phyloP scores from a whole-genome alignment of 2,797 vertebrate genomes.

The Darevskia nairensis region DNA sequence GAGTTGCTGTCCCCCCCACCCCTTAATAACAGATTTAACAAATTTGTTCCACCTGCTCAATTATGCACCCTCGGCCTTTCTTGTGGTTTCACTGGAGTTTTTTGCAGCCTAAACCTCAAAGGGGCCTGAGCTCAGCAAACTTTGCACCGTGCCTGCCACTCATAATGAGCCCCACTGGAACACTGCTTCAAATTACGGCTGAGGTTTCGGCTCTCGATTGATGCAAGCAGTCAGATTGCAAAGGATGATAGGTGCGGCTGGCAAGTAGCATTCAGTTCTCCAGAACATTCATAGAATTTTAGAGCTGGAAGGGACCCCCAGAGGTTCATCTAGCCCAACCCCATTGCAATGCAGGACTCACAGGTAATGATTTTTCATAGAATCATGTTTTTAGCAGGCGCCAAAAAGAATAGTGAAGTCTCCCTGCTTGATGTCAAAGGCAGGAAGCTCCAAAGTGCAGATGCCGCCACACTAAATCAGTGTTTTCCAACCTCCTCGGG shows the following conservation, averaged over 20 bases:
- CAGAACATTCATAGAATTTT: slow-evolving; percentile 21
- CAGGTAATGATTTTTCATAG: too few species aligned
- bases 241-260: slow-evolving; percentile 53
- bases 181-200: slow-evolving; percentile 70
- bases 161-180: slow-evolving; percentile 59
- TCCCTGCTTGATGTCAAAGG: too few species aligned
- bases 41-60: slow-evolving; percentile 77
- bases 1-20: slow-evolving; percentile 65
- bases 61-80: slow-evolving; percentile 73
- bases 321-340: too few species aligned
- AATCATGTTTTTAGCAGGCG: too few species aligned
- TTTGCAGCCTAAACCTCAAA: slow-evolving; percentile 73
- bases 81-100: slow-evolving; percentile 77
- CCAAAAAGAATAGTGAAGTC: too few species aligned
- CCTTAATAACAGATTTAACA: slow-evolving; percentile 75
- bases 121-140: slow-evolving; percentile 64
- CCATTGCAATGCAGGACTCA: too few species aligned
- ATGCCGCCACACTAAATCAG: too few species aligned
- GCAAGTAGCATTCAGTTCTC: slow-evolving; percentile 47
- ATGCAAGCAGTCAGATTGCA: slow-evolving; percentile 61
- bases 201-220: slow-evolving; percentile 63
- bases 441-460: too few species aligned
- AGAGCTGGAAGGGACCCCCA: too few species aligned
- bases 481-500: too few species aligned
- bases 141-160: slow-evolving; percentile 69